Evolutionary conservation across 2,113 vertebrate species (phyloP).

Genomic region (Zosterops lateralis): DNA sequence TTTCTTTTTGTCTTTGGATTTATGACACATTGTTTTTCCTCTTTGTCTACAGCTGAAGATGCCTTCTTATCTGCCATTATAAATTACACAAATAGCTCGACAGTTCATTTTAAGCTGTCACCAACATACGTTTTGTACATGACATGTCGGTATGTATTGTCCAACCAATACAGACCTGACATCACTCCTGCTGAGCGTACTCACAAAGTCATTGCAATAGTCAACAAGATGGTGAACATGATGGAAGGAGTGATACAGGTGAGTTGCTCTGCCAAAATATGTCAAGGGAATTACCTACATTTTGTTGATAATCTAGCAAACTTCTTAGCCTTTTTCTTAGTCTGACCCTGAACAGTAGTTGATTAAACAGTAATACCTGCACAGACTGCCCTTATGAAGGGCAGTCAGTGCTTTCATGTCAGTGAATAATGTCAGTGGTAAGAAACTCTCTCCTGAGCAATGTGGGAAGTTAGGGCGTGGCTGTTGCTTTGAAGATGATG

Average conservation of each 20-base stretch:
- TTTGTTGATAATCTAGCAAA: not conserved
- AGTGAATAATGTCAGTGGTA: not conserved
- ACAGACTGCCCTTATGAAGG: not conserved
- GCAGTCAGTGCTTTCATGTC: not conserved
- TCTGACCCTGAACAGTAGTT: not conserved
- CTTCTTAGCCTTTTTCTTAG: not conserved
- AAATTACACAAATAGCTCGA: slow-evolving; percentile 98
- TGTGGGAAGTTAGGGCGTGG: not conserved
- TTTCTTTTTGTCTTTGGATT: not conserved
- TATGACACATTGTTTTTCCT: not conserved
- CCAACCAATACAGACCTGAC: slow-evolving; percentile 87
- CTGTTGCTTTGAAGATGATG: not conserved
- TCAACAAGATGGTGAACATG: slow-evolving; percentile 99
- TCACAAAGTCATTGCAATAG: slow-evolving; percentile 94
- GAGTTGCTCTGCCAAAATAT: slow-evolving; percentile 51
- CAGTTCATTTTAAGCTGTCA: slow-evolving; percentile 95
- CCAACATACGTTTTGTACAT: slow-evolving; percentile 96
- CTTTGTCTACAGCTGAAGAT: slow-evolving; percentile 85
- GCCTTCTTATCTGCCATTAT: slow-evolving; percentile 96
- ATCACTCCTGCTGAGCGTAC: slow-evolving; percentile 89
- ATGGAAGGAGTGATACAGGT: slow-evolving; percentile 99
- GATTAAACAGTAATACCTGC: not conserved
- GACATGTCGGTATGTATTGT: slow-evolving; percentile 94
- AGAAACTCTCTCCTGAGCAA: not conserved
- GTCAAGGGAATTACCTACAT: not conserved